Evolutionary conservation across 1,140 invertebrate genomes (phyloP).

Genomic region (Leguminivora glycinivorella): DNA sequence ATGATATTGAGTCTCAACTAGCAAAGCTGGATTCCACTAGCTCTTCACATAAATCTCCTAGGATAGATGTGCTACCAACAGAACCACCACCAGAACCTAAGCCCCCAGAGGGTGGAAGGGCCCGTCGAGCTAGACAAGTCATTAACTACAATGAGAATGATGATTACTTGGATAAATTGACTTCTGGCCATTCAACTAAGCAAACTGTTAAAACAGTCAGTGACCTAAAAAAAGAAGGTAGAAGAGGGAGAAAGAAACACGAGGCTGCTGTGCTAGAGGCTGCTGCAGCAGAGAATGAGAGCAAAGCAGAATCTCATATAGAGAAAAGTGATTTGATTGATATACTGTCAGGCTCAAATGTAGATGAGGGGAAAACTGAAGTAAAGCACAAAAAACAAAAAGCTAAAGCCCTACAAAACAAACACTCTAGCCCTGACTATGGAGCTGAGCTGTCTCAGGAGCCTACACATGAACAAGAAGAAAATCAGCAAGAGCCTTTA

Average conservation of each 20-base stretch:
- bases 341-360: conserved; percentile 52
- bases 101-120: conserved; percentile 68
- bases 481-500: conserved; percentile 43
- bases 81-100: conserved; percentile 68
- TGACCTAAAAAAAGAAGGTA: conserved; percentile 67
- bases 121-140: conserved; percentile 74
- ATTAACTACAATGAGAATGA: conserved; percentile 79
- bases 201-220: conserved; percentile 59
- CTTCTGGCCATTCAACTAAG: conserved; percentile 51
- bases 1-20: conserved; percentile 67
- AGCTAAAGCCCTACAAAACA: conserved; percentile 50
- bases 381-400: conserved; percentile 66
- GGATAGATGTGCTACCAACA: conserved; percentile 56
- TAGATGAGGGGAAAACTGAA: conserved; percentile 43
- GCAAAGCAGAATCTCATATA: conserved; percentile 49
- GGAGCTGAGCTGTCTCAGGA: conserved; percentile 40
- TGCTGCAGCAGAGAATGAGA: conserved; percentile 39
- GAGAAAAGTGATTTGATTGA: conserved; percentile 65
- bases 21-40: conserved; percentile 62
- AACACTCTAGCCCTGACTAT: conserved; percentile 51
- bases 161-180: conserved; percentile 68
- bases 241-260: conserved; percentile 60
- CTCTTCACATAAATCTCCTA: conserved; percentile 48
- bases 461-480: conserved; percentile 41
- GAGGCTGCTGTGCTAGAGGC: conserved; percentile 41